A percentile compares a stretch with the other conserved stretches of the same genome.
phyloP scores from a whole-genome alignment of 2,113 vertebrate genomes.

The Sceloporus undulatus region DNA sequence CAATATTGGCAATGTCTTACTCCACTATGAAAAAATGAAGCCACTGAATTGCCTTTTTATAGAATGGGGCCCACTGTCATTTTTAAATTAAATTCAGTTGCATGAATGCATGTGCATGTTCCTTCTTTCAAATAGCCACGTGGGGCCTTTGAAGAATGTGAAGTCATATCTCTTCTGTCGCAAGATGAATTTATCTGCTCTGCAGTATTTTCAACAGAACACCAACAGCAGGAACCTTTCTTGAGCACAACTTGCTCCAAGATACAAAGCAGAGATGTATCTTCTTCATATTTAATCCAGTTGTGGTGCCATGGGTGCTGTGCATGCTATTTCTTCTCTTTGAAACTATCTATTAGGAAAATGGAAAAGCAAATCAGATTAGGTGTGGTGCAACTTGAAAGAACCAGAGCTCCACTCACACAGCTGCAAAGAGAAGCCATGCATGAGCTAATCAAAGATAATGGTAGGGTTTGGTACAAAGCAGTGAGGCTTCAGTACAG shows the following conservation, averaged over 20 bases:
- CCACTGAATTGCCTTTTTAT: background rate
- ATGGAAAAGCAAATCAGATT: slow-evolving; percentile 14
- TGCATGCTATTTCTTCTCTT: background rate
- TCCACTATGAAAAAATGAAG: background rate
- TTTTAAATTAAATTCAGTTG: background rate
- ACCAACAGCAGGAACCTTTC: background rate
- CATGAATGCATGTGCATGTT: background rate
- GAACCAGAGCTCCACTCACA: background rate
- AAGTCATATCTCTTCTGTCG: background rate
- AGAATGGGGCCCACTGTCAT: background rate
- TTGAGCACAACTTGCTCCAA: background rate
- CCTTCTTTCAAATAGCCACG: background rate
- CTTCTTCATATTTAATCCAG: background rate
- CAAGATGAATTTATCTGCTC: background rate
- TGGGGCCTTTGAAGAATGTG: background rate
- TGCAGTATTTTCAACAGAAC: background rate
- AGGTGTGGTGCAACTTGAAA: slow-evolving; percentile 7
- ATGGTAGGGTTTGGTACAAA: slow-evolving; percentile 35
- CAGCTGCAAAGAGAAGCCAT: slow-evolving; percentile 41
- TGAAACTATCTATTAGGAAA: slow-evolving; percentile 1
- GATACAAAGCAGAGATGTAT: background rate
- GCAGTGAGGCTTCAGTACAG: slow-evolving; percentile 20
- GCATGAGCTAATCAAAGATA: slow-evolving; percentile 37
- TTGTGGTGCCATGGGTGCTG: background rate
- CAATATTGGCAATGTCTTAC: background rate